phyloP scores from a whole-genome alignment of 2,888 invertebrate species.

The Colletes collaris region DNA sequence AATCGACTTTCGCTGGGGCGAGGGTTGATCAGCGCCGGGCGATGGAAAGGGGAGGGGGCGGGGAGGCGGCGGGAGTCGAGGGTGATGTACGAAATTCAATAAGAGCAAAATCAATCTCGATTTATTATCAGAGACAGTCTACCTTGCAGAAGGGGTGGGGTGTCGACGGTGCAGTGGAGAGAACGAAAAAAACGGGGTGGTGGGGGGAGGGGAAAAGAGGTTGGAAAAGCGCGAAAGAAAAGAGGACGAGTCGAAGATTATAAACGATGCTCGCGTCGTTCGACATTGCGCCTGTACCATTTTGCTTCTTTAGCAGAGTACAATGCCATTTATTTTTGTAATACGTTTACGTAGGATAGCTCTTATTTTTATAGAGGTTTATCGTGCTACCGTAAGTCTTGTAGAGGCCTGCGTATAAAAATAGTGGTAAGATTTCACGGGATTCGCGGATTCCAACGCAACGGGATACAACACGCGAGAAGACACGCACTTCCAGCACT shows the following conservation, averaged over 20 bases:
- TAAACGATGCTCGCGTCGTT: conserved; percentile 77
- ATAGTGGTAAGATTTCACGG: conserved; percentile 71
- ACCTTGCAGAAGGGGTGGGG: not conserved
- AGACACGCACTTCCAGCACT: conserved; percentile 68
- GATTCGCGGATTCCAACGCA: conserved; percentile 61
- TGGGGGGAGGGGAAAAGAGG: not conserved
- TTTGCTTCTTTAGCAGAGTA: conserved; percentile 83
- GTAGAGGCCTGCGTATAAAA: conserved; percentile 81
- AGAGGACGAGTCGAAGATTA: conserved; percentile 11
- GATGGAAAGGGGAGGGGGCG: not conserved
- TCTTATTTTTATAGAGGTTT: conserved; percentile 81
- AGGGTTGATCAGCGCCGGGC: not conserved
- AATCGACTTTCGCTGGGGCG: conserved; percentile 54
- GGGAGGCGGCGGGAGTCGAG: conserved; percentile 7
- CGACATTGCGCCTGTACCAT: conserved; percentile 82
- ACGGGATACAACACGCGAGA: conserved; percentile 34
- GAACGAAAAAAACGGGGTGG: not conserved
- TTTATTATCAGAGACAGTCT: conserved; percentile 33
- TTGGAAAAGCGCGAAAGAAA: not conserved
- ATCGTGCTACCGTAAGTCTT: conserved; percentile 82
- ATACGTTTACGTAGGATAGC: conserved; percentile 82
- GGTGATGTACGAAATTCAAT: conserved; percentile 45
- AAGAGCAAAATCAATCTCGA: conserved; percentile 40
- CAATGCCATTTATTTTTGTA: conserved; percentile 83
- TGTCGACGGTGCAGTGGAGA: too few species aligned